Percentiles rank a stretch among this genome's conserved stretches.
These are phyloP conservation scores for Exaiptasia diaphana DNA, from an alignment of 64 coral and sea anemone species.

Conservation along the genomic window DNA sequence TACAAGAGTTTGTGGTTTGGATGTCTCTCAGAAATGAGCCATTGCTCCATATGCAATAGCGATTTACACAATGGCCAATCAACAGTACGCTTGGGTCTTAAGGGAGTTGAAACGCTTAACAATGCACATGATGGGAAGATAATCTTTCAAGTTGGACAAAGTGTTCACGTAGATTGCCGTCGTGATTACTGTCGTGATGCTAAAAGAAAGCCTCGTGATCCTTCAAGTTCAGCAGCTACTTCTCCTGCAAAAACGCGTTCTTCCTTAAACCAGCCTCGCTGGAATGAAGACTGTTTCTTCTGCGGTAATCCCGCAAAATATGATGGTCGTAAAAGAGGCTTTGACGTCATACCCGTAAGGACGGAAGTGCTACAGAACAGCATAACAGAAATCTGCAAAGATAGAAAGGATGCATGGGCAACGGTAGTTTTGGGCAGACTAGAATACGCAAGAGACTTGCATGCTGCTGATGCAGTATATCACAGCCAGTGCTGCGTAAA, in stretches of 20 bases:
- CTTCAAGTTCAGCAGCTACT: too few species aligned
- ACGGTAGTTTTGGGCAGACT: background rate
- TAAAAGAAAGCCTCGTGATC: background rate
- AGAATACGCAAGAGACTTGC: background rate
- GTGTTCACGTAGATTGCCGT: background rate
- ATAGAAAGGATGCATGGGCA: conserved; percentile 7
- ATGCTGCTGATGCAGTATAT: conserved; percentile 9
- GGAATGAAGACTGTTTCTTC: conserved; percentile 31
- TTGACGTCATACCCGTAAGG: conserved; percentile 18
- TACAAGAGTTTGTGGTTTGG: too few species aligned
- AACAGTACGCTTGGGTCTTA: too few species aligned
- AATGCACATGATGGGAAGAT: too few species aligned
- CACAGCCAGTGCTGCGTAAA: background rate
- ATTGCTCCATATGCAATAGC: too few species aligned
- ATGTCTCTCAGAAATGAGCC: too few species aligned
- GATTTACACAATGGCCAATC: too few species aligned
- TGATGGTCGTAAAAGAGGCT: conserved; percentile 4
- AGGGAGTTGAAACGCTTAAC: too few species aligned
- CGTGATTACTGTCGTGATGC: background rate
- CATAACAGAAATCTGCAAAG: background rate
- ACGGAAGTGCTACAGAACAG: too few species aligned
- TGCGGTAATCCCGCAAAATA: conserved; percentile 8
- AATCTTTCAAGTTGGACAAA: background rate
- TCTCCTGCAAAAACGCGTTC: too few species aligned
- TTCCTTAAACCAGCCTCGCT: too few species aligned